These are phyloP conservation scores for Amphipoea oculea DNA, from an alignment of 2,888 invertebrate genomes.

Conservation along the genomic window DNA sequence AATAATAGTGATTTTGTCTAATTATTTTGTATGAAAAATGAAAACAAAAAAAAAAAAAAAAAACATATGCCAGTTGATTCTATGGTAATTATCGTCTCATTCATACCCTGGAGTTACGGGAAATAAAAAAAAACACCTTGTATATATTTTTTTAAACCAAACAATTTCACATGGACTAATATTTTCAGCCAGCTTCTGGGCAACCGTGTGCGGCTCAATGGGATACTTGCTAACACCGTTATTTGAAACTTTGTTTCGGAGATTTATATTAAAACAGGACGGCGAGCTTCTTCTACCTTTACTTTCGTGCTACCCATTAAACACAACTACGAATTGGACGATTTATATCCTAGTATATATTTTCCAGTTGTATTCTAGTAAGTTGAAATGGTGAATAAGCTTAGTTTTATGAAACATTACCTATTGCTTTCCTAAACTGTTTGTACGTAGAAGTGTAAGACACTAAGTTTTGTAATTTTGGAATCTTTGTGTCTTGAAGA, in stretches of 20 bases:
- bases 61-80: no score
- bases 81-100: no score
- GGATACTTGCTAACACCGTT: constrained; percentile 68
- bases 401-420: constrained; percentile 34
- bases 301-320: constrained; percentile 66
- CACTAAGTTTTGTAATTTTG: neutral
- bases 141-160: neutral
- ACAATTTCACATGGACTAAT: neutral
- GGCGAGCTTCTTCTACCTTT: constrained; percentile 61
- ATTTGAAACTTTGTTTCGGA: constrained; percentile 65
- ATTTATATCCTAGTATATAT: constrained; percentile 64
- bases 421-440: constrained; percentile 4
- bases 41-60: no score
- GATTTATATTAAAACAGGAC: constrained; percentile 65
- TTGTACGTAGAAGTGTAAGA: neutral
- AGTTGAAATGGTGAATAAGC: constrained; percentile 51
- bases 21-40: no score
- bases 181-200: constrained; percentile 65
- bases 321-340: constrained; percentile 60
- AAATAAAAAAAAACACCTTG: no score
- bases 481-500: neutral
- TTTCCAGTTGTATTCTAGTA: constrained; percentile 66
- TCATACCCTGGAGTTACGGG: no score
- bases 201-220: constrained; percentile 44
- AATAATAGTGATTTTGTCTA: no score